Conservation (phyloP, 1,140 invertebrate genomes). For the Drosophila bocki region DNA sequence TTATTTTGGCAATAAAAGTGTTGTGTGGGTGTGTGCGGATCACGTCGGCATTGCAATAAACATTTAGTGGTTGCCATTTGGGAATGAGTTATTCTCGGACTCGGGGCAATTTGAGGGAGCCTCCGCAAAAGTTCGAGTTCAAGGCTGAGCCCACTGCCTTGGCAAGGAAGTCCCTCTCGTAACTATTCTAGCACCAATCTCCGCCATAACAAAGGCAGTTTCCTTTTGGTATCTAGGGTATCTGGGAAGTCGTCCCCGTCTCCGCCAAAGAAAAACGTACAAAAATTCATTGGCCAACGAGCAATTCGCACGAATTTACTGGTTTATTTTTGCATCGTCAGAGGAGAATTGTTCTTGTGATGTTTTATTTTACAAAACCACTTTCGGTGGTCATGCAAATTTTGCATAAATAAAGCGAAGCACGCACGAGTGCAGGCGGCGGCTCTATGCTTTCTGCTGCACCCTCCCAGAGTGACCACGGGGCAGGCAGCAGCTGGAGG, state of each 20-base stretch:
- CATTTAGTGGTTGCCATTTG: conserved; percentile 32
- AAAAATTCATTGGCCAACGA: conserved; percentile 48
- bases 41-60: conserved; percentile 32
- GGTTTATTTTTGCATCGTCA: conserved; percentile 16
- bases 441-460: conserved; percentile 14
- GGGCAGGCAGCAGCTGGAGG: conserved; percentile 3
- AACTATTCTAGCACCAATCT: conserved; percentile 22
- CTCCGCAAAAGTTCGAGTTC: conserved; percentile 38
- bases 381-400: conserved; percentile 55
- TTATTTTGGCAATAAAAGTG: conserved; percentile 10
- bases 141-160: conserved; percentile 27
- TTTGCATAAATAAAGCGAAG: conserved; percentile 60
- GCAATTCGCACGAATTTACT: conserved; percentile 57
- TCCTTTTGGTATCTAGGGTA: conserved; percentile 12
- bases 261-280: background rate
- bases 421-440: conserved; percentile 44
- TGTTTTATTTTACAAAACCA: conserved; percentile 42
- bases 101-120: background rate
- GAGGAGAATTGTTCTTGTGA: conserved; percentile 8
- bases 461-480: conserved; percentile 4
- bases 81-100: conserved; percentile 7
- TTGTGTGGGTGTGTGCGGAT: conserved; percentile 1
- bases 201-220: conserved; percentile 10
- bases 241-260: conserved; percentile 1
- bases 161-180: conserved; percentile 19